phyloP scores from a whole-genome alignment of 2,113 vertebrate genomes.

The Cheirogaleus medius region DNA sequence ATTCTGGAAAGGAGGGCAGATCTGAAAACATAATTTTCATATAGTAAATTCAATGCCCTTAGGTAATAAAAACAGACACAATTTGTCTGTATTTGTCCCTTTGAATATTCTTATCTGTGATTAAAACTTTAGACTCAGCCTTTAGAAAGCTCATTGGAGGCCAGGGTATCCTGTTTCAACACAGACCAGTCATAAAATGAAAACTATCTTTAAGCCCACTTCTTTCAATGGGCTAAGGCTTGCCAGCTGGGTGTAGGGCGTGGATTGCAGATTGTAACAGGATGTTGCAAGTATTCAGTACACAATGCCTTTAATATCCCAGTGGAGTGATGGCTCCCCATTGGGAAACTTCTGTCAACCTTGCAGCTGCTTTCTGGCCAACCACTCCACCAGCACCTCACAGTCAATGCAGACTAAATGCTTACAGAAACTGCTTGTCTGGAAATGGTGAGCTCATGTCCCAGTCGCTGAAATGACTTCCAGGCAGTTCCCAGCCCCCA shows the following conservation, averaged over 20 bases:
- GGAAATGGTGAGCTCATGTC: constrained; percentile 72
- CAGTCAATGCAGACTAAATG: background rate
- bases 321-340: constrained; percentile 44
- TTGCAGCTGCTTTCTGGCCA: constrained; percentile 30
- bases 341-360: constrained; percentile 46
- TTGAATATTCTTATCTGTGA: constrained; percentile 6
- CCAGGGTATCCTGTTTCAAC: constrained; percentile 16
- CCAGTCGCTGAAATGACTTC: constrained; percentile 62
- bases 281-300: constrained; percentile 59
- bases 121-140: background rate
- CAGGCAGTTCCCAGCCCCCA: constrained; percentile 55
- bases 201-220: background rate
- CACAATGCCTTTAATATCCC: constrained; percentile 52
- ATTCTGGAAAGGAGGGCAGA: background rate
- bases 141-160: background rate
- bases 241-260: constrained; percentile 40
- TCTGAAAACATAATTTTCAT: background rate
- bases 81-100: background rate
- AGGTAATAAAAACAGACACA: background rate
- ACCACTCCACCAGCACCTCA: constrained; percentile 16
- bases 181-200: background rate
- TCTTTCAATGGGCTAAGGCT: background rate
- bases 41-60: background rate
- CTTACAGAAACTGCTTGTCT: constrained; percentile 60
- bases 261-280: constrained; percentile 38